Conservation (phyloP, 2,888 invertebrate genomes). For the Agrochola lychnidis region DNA sequence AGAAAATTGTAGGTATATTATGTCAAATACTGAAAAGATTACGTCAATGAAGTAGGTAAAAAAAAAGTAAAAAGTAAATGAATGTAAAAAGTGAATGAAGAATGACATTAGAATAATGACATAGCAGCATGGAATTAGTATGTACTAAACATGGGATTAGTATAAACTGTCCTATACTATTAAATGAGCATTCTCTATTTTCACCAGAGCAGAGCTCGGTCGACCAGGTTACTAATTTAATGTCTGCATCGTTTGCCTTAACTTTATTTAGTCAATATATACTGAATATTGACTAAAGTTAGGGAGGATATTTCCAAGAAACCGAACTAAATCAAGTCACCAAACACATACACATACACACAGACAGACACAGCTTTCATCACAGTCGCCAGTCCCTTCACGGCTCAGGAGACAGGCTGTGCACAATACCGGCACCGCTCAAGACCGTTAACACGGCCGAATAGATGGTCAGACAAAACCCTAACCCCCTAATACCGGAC, state of each 20-base stretch:
- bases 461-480: slow-evolving; percentile 44
- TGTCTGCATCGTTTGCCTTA: background rate
- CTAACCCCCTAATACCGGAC: slow-evolving; percentile 20
- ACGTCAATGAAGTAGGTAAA: too few relatives aligned
- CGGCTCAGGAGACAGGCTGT: slow-evolving; percentile 36
- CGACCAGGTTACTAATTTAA: background rate
- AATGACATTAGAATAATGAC: too few relatives aligned
- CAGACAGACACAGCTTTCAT: slow-evolving; percentile 21
- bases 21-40: too few relatives aligned
- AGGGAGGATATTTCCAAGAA: background rate
- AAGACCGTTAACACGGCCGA: slow-evolving; percentile 45
- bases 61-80: too few relatives aligned
- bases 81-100: too few relatives aligned
- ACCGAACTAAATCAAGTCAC: background rate
- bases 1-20: too few relatives aligned
- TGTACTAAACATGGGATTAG: too few relatives aligned
- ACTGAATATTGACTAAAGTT: background rate
- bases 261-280: background rate
- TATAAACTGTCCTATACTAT: too few relatives aligned
- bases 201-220: too few relatives aligned
- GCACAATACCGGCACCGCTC: slow-evolving; percentile 35
- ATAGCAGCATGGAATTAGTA: too few relatives aligned
- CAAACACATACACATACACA: slow-evolving; percentile 4
- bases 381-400: slow-evolving; percentile 34
- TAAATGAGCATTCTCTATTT: too few relatives aligned